phyloP scores from a whole-genome alignment of 2,888 invertebrate species.

The Aphodius granarius region DNA sequence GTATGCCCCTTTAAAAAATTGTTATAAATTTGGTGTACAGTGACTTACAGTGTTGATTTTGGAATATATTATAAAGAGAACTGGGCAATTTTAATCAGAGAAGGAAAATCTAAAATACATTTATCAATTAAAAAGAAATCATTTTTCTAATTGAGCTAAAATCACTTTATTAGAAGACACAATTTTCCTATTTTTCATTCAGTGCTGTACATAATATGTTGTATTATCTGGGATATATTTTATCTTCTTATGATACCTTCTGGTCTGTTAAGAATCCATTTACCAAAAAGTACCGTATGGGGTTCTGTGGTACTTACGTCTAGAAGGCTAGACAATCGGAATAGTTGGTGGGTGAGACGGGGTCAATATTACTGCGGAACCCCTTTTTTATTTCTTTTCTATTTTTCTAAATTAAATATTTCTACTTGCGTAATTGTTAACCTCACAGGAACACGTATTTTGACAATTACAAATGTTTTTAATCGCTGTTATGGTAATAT shows the following conservation, averaged over 20 bases:
- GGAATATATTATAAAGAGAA: no score
- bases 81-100: no score
- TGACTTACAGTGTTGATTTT: no score
- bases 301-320: neutral
- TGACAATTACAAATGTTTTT: neutral
- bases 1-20: no score
- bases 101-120: no score
- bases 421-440: neutral
- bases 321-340: neutral
- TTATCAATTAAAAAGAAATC: no score
- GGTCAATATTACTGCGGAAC: neutral
- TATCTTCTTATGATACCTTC: neutral
- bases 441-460: neutral
- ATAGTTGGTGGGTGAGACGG: neutral
- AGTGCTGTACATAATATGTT: no score
- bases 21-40: no score
- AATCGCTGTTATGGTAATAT: neutral
- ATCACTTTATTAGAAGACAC: no score
- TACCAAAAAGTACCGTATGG: neutral
- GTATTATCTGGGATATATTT: no score
- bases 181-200: no score
- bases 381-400: neutral
- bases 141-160: no score
- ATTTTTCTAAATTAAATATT: neutral
- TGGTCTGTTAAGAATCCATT: neutral